Conservation (phyloP, 1,140 invertebrate genomes). For the Drosophila cardini region DNA sequence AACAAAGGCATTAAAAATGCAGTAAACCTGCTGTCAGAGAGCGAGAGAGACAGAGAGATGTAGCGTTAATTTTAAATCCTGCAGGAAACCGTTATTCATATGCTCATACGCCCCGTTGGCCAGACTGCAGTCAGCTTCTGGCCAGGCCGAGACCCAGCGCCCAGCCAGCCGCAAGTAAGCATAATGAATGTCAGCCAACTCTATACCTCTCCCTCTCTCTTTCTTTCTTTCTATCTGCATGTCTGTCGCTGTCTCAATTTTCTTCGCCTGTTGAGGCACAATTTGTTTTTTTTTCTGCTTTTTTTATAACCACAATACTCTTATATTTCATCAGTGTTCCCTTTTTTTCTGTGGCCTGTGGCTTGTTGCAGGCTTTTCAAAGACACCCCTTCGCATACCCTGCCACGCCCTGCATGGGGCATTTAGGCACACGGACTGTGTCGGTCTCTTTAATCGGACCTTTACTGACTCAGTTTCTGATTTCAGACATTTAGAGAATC, state of each 20-base stretch:
- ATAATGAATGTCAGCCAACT: slow-evolving; percentile 71
- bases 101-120: slow-evolving; percentile 70
- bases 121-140: slow-evolving; percentile 1
- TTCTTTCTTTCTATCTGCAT: no score
- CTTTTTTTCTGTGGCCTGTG: slow-evolving; percentile 37
- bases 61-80: slow-evolving; percentile 49
- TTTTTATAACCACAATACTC: slow-evolving; percentile 43
- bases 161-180: slow-evolving; percentile 43
- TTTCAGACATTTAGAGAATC: slow-evolving; percentile 42
- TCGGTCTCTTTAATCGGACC: slow-evolving; percentile 19
- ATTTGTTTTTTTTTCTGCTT: slow-evolving; percentile 10
- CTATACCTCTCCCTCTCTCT: no score
- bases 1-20: slow-evolving; percentile 71
- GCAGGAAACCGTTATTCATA: slow-evolving; percentile 55
- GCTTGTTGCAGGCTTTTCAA: slow-evolving; percentile 44
- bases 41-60: neutral
- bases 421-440: slow-evolving; percentile 15
- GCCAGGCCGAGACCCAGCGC: neutral
- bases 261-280: slow-evolving; percentile 18
- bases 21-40: slow-evolving; percentile 14
- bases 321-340: slow-evolving; percentile 46
- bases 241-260: slow-evolving; percentile 19
- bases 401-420: neutral
- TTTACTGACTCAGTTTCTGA: slow-evolving; percentile 37
- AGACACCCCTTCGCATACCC: neutral